These are phyloP conservation scores for Eurois occulta DNA, from an alignment of 2,888 invertebrate species.

Conservation along the genomic window DNA sequence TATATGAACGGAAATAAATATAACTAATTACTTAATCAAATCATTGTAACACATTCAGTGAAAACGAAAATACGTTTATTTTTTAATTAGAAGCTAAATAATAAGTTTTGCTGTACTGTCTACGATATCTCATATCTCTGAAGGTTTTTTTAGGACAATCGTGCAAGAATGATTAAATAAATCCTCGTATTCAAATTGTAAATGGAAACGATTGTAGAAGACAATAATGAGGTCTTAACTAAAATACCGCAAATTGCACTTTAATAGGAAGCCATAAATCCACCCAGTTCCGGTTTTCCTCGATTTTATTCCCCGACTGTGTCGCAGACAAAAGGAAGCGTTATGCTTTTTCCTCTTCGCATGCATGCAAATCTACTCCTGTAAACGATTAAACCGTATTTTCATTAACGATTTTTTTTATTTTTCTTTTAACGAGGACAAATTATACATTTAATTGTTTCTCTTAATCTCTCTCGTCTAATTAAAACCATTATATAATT, in stretches of 20 bases:
- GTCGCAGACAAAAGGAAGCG: slow-evolving; percentile 28
- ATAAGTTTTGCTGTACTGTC: background rate
- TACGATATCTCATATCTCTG: too few species aligned
- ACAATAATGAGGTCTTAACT: slow-evolving; percentile 29
- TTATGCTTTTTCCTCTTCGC: slow-evolving; percentile 21
- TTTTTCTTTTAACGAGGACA: background rate
- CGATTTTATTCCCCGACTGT: slow-evolving; percentile 36
- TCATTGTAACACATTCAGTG: background rate
- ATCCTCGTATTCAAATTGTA: slow-evolving; percentile 9
- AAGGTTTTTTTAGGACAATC: background rate
- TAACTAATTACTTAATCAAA: background rate
- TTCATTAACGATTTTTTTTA: background rate
- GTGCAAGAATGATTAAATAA: slow-evolving; percentile 2
- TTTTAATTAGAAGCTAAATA: background rate
- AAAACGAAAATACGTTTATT: background rate
- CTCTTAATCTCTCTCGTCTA: background rate
- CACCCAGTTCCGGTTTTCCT: slow-evolving; percentile 38
- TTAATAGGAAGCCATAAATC: slow-evolving; percentile 49
- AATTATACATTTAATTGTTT: background rate
- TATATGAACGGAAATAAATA: background rate
- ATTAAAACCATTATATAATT: background rate
- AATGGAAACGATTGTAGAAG: slow-evolving; percentile 9
- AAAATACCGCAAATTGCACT: slow-evolving; percentile 28
- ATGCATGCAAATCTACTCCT: background rate
- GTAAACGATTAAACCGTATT: background rate